Base-by-base conservation (phyloP, 2,888 invertebrate genomes). In the Vesta saturnalis region DNA sequence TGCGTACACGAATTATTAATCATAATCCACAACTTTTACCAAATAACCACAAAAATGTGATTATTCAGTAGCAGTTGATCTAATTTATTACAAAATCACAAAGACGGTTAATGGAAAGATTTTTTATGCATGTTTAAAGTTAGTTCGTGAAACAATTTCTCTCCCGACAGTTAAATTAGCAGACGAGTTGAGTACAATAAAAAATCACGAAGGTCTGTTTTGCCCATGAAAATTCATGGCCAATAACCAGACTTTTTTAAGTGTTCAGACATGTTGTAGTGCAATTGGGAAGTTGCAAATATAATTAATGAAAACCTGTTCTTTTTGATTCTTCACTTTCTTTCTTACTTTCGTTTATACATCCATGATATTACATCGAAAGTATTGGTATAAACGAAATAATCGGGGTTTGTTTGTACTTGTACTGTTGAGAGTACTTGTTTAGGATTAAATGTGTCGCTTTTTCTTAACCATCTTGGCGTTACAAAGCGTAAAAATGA, bases 211-310 rank as follows among this genome's bases (percentile, higher is more conserved):
- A 71, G 66, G 69, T 67, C 69, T 63, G 71, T 71, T 73, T 69
- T 64, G 71, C 57, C 71, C 69, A 61, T 67, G 69, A 62, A 60
- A 65, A 59, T 63, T 68, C 69, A 71, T 67, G 73, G 73, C 63
- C 73, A 73, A 67, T 64, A 58, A 59, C 72, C 71, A 72, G 70
- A 69, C 69, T 54, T 39, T 39, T n/a, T 10, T 19, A 58, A 59
- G 66, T 62, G 58, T 60, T 52, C 67, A 65, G 67, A 67, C 68
- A 64, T 55, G 71, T 62, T 69, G 68, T 59, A 65, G 68, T 60
- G 67, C 72, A 72, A 72, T 73, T 73, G 71, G 69, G 73, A 64
- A 60, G 68, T 67, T 39, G n/a, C 10, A 52, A 21, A 19, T 52
- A 19, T 54, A 54, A 54, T 57, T 14, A 47, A 52, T 52, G 21